Evolutionary conservation across 2,888 invertebrate species (phyloP).

Genomic region (Caenorhabditis panamensis): DNA sequence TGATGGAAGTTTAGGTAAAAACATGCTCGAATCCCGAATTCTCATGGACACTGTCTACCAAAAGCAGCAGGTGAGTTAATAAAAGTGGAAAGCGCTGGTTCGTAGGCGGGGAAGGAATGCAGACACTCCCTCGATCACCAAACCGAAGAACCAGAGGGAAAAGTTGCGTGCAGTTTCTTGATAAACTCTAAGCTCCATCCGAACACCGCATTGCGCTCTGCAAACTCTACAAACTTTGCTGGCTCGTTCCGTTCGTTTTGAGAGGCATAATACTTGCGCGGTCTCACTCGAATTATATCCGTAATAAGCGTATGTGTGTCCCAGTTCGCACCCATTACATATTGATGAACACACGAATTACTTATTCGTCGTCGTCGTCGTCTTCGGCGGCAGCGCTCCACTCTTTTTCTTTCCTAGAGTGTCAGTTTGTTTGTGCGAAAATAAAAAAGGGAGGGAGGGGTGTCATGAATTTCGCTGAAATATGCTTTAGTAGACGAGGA

Average conservation of each 20-base stretch:
- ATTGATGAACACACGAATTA: constrained; percentile 18
- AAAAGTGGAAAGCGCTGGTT: background rate
- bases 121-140: background rate
- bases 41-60: constrained; percentile 98
- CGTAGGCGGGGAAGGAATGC: background rate
- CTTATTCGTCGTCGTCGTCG: constrained; percentile 3
- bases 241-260: background rate
- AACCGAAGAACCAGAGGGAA: background rate
- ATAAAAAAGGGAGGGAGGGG: constrained; percentile 1
- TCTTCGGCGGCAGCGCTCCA: no score
- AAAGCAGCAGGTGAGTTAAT: constrained; percentile 89
- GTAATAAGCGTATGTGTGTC: constrained; percentile 10
- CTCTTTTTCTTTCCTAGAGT: no score
- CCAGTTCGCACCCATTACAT: constrained; percentile 14
- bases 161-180: background rate
- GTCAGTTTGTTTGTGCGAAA: constrained; percentile 6
- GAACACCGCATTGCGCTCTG: background rate
- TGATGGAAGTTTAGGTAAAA: constrained; percentile 61
- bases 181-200: no score
- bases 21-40: constrained; percentile 95
- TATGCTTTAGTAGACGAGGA: no score
- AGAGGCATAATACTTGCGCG: background rate
- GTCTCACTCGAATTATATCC: background rate
- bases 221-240: background rate
- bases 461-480: constrained; percentile 4